These are phyloP conservation scores for Candoia aspera DNA, from an alignment of 2,113 vertebrate species.

Conservation along the genomic window DNA sequence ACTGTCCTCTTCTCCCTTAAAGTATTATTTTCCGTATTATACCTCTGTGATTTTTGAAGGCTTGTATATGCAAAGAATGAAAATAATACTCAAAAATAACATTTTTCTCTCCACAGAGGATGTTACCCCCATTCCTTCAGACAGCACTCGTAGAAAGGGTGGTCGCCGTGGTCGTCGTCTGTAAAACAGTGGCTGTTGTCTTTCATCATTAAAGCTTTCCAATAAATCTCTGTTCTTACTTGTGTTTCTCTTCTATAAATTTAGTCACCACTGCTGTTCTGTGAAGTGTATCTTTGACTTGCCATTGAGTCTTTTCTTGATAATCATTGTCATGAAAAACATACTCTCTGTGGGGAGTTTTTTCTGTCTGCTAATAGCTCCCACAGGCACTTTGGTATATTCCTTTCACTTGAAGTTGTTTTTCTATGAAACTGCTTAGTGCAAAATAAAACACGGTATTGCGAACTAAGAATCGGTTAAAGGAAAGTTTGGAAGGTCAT, in stretches of 20 bases:
- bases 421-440: neutral
- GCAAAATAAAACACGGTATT: neutral
- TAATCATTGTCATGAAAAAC: neutral
- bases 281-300: neutral
- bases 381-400: neutral
- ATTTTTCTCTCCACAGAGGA: constrained; percentile 82
- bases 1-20: neutral
- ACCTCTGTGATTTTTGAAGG: neutral
- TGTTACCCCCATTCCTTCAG: constrained; percentile 97
- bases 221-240: constrained; percentile 34
- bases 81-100: neutral
- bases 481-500: neutral
- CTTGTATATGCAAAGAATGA: neutral
- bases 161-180: constrained; percentile 96
- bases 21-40: neutral
- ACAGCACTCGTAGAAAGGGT: constrained; percentile 98
- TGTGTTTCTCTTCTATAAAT: neutral
- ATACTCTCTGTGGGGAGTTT: neutral
- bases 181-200: constrained; percentile 74
- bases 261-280: fast-evolving
- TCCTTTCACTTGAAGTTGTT: neutral
- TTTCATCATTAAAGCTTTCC: constrained; percentile 83
- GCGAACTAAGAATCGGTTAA: neutral
- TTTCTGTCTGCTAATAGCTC: neutral
- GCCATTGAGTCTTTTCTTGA: neutral